These are phyloP conservation scores for Cossypha caffra DNA, from an alignment of 2,797 vertebrate species.

Conservation along the genomic window DNA sequence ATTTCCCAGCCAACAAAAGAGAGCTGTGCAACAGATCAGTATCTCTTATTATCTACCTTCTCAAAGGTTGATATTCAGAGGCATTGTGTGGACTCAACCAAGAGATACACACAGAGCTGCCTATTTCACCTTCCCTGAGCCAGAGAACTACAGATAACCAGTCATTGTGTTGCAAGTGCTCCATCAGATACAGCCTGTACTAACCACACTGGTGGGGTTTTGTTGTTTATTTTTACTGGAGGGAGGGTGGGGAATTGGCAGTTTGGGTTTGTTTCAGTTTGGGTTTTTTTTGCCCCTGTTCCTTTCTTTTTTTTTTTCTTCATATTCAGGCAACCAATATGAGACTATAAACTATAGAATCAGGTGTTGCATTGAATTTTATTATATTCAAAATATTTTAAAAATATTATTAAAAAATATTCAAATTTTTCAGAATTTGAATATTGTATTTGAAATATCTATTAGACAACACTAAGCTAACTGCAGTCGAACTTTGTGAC, in stretches of 20 bases:
- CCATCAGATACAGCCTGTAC: not conserved
- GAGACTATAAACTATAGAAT: not conserved
- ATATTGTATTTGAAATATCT: not conserved
- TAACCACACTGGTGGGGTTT: not conserved
- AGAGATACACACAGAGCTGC: not conserved
- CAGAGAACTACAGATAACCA: not conserved
- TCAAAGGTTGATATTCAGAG: not conserved
- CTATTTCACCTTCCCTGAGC: not conserved
- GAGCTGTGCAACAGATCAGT: not conserved
- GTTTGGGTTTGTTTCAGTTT: not conserved
- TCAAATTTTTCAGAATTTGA: not conserved
- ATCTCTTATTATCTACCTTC: not conserved
- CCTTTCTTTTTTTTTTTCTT: not conserved
- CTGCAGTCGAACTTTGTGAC: not conserved
- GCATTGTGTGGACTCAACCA: not conserved
- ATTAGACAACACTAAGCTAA: not conserved
- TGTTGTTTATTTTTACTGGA: rapidly evolving
- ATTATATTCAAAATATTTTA: no score
- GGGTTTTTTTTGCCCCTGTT: rapidly evolving
- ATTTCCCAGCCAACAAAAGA: not conserved
- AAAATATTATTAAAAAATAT: no score
- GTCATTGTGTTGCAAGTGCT: not conserved
- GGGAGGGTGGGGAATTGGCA: rapidly evolving
- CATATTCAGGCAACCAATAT: not conserved
- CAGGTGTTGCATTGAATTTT: not conserved